phyloP scores from a whole-genome alignment of 2,113 vertebrate species.

The Mionectes macconnelli region DNA sequence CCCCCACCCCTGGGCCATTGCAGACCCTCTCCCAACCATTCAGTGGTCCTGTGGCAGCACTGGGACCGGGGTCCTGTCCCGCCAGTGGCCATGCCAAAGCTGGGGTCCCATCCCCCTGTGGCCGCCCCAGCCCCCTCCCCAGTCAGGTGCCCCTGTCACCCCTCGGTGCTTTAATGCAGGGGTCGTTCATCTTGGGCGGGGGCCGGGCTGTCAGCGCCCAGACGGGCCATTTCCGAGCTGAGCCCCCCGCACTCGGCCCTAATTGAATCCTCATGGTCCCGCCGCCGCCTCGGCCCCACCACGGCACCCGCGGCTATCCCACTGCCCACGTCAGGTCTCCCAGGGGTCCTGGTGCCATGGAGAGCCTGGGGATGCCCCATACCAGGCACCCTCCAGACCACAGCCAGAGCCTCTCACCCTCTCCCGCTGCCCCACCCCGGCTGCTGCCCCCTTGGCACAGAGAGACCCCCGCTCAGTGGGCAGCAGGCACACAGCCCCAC shows the following conservation, averaged over 20 bases:
- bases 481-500: neutral
- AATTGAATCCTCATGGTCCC: slow-evolving; percentile 85
- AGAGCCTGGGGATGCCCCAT: neutral
- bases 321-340: neutral
- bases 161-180: slow-evolving; percentile 81
- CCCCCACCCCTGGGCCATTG: accelerated
- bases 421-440: neutral
- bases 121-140: neutral
- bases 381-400: accelerated
- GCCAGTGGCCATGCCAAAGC: neutral
- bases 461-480: neutral
- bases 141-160: slow-evolving; percentile 85
- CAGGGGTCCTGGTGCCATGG: neutral
- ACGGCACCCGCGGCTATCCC: neutral
- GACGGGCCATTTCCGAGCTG: slow-evolving; percentile 81
- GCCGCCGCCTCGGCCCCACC: neutral
- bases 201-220: slow-evolving; percentile 82
- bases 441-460: neutral
- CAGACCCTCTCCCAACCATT: neutral
- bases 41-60: accelerated
- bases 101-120: accelerated
- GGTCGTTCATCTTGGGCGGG: slow-evolving; percentile 84
- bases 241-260: slow-evolving; percentile 59
- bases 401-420: neutral
- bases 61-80: accelerated